Evolutionary conservation across 2,797 vertebrate genomes (phyloP).

Genomic region (Limosa lapponica): DNA sequence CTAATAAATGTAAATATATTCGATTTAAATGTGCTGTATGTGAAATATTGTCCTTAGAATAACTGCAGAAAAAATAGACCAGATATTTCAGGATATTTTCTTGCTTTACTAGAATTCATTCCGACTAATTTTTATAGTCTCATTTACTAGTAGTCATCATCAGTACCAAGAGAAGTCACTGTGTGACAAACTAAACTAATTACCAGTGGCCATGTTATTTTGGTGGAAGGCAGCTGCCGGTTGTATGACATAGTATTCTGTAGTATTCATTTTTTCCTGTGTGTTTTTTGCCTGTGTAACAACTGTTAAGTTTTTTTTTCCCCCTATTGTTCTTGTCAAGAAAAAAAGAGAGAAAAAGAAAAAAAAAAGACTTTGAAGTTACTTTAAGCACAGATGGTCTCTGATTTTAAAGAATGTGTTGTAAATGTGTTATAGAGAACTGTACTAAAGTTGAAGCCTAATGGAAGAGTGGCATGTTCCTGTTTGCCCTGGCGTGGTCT

Average conservation of each 20-base stretch:
- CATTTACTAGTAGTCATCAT: neutral
- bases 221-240: conserved; percentile 9
- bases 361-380: neutral
- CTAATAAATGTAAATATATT: neutral
- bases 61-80: neutral
- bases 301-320: neutral
- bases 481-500: neutral
- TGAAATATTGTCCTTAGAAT: neutral
- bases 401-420: neutral
- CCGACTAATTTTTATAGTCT: neutral
- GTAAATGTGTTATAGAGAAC: neutral
- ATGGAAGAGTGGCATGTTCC: neutral
- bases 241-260: neutral
- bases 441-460: neutral
- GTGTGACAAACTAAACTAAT: neutral
- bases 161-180: neutral
- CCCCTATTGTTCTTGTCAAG: neutral
- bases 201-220: neutral
- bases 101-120: neutral
- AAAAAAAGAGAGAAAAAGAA: neutral
- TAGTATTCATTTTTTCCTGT: neutral
- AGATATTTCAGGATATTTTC: neutral
- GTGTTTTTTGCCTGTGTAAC: neutral
- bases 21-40: neutral
- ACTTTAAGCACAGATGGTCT: neutral